Evolutionary conservation across 1,140 invertebrate genomes (phyloP), one percentile per base, ranked within the genome.

Genomic region (Plutomurus gul): DNA sequence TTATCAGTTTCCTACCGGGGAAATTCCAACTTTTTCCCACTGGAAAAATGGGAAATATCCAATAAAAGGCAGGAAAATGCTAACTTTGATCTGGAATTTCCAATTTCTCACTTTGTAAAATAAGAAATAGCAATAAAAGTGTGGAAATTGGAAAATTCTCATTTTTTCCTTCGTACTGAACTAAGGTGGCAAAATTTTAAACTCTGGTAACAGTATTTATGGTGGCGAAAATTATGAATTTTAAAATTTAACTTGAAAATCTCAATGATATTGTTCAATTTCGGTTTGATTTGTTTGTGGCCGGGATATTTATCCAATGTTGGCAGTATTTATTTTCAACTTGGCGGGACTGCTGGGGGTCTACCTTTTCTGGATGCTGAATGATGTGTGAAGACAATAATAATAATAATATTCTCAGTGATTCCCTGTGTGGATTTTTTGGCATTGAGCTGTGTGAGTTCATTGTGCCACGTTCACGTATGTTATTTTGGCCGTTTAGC

Each of bases 261-360:
- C 77, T 72, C 76, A 78, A 46, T 22, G 13, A 51, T 78, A 75
- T 74, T 46, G 75, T 79, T 82, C 70, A 83, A 81, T 89, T 90
- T 84, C 87, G 95, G 94, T 95, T 94, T 85, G 90, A 95, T 88
- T 95, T 82, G 94, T 96, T 40, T 96, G 94, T 85, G 91, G 93
- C 78, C 89, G 90, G 79, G 91, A 92, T 79, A 94, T 95, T 83
- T 95, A 94, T 87, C 94, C 94, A 4, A 95, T 93, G 1, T 88
- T 95, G 65, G 93, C 93, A 10, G 87, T 95, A 79, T 93, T 93
- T 1, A 92, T 93, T 0, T 87, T 95, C 37, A 96, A 95, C 85
- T 87, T 92, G 43, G 94, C 94, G 25, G 94, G 94, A 25, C 93
- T 94, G 0, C 90, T 95, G 78, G 94, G 94, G 37, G 94, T 95